Percentiles rank a stretch among this genome's conserved stretches.
phyloP scores from a whole-genome alignment of 2,113 vertebrate genomes.

The Rhea americana region DNA sequence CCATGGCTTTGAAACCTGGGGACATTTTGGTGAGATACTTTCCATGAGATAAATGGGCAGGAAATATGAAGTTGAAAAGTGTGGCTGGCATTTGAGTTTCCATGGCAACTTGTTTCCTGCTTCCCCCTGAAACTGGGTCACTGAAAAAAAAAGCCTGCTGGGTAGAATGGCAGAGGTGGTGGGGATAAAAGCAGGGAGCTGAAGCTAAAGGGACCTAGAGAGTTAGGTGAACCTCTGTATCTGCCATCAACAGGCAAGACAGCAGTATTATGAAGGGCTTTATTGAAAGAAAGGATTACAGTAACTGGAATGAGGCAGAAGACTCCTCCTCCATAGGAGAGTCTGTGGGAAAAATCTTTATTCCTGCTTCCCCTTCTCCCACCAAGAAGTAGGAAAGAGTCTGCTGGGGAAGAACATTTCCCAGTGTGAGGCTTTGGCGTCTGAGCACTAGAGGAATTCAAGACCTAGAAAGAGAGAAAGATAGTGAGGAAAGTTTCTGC shows the following conservation, averaged over 20 bases:
- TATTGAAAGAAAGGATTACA: slow-evolving; percentile 58
- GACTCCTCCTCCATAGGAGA: neutral
- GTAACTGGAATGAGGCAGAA: neutral
- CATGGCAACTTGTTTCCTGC: neutral
- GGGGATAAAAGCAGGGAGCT: neutral
- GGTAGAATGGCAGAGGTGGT: neutral
- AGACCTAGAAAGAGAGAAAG: slow-evolving; percentile 62
- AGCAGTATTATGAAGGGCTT: neutral
- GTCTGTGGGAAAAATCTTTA: neutral
- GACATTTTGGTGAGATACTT: neutral
- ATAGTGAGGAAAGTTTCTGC: neutral
- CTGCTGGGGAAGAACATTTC: neutral
- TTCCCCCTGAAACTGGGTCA: neutral
- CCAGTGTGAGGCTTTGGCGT: neutral
- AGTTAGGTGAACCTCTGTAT: neutral
- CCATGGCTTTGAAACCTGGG: neutral
- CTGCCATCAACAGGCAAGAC: neutral
- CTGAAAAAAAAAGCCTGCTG: slow-evolving; percentile 18
- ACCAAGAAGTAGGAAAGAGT: neutral
- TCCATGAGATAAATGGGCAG: slow-evolving; percentile 20
- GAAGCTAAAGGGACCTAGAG: neutral
- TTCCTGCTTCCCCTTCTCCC: neutral
- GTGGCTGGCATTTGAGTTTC: neutral
- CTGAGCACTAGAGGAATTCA: slow-evolving; percentile 8
- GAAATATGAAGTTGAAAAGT: slow-evolving; percentile 42